Base-by-base conservation (phyloP, 1,140 invertebrate species). In the Kradibia gibbosae region DNA sequence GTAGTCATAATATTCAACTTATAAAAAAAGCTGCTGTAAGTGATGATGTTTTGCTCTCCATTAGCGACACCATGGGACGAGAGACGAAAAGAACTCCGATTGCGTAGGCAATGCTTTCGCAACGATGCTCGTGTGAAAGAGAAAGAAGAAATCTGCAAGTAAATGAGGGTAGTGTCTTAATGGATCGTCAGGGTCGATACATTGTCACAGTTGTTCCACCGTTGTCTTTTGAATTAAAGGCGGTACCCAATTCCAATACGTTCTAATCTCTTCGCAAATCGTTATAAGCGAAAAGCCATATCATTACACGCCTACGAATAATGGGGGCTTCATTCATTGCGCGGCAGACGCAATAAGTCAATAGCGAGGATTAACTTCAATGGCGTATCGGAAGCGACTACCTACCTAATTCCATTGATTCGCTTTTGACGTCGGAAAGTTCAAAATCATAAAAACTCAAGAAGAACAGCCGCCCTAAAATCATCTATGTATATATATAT, bases 221-320 rank as follows among this genome's bases (percentile, higher is more conserved):
- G 36, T 50, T 73, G 60, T 28, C 65, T 78, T 78, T 81, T 81
- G 72, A 81, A 81, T 81, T 28, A 81, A 81, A 81, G 72, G 79
- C 60, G 72, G 60, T 72, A 28, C 79, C 50, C 57, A 57, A 25
- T 28, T 17, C 48, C 42, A 60, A 34, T 78, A 67, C 82, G 80
- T 83, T 83, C 82, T 80, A 78, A 77, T 83, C 78, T 80, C 36
- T 55, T 15, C 57, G 71, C 60, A 48, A 53, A 36, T 75, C 57
- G 53, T 50, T 45, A 2, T 31, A 31, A 36, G 42, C 20, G 62
- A 67, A 45, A 73, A 77, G 39, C 53, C 71, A 39, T 79, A 77
- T 80, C 78, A 83, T 81, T 83, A 83, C 25, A 55, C 78, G 82
- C 82, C 82, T 60, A 83, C 82, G 78, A n/a, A n/a, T n/a, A n/a